Conservation (phyloP, 2,113 vertebrate genomes). For the Plotosus lineatus region DNA sequence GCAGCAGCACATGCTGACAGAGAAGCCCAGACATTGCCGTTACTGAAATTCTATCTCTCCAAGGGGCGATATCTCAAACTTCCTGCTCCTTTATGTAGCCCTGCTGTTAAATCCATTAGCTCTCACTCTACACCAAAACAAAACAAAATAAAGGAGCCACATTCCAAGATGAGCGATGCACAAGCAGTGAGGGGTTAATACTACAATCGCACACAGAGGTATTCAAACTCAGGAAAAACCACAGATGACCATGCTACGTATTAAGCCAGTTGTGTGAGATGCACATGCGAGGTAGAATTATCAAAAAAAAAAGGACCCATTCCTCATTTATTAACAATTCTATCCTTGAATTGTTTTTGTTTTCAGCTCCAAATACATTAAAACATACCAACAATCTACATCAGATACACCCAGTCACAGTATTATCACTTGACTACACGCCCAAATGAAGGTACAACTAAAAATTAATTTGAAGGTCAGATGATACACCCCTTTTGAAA, state of each 20-base stretch:
- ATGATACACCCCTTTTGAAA: no score
- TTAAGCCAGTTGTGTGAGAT: not conserved
- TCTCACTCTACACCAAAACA: not conserved
- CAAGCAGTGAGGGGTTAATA: no score
- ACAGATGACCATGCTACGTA: not conserved
- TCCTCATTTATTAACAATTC: not conserved
- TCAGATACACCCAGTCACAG: not conserved
- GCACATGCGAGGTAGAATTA: not conserved
- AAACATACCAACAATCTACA: not conserved
- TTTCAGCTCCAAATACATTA: not conserved
- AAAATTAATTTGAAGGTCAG: no score
- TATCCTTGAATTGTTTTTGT: not conserved
- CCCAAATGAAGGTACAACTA: no score
- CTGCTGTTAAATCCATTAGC: slow-evolving; percentile 72
- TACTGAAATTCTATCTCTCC: slow-evolving; percentile 56
- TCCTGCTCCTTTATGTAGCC: slow-evolving; percentile 58
- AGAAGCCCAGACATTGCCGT: slow-evolving; percentile 46
- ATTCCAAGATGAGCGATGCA: not conserved
- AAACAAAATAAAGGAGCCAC: not conserved
- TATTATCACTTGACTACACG: not conserved
- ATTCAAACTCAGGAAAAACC: not conserved
- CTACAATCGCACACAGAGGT: not conserved
- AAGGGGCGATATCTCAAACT: slow-evolving; percentile 54
- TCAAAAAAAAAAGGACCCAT: not conserved
- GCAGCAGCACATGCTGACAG: slow-evolving; percentile 37